Conservation (phyloP, 2,113 vertebrate species). For the Ptychochromis oligacanthus region DNA sequence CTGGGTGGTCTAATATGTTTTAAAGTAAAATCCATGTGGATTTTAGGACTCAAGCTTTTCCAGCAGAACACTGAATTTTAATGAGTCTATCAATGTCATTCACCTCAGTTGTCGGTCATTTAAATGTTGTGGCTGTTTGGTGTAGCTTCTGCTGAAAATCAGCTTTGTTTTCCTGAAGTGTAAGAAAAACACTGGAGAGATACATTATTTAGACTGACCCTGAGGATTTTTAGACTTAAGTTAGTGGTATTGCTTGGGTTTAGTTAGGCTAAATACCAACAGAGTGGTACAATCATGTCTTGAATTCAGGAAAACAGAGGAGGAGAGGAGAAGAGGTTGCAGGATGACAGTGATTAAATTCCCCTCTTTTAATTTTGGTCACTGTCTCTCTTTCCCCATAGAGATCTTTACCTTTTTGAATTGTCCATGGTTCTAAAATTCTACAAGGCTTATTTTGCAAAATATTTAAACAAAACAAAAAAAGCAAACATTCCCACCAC, state of each 20-base stretch:
- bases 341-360: constrained; percentile 64
- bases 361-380: constrained; percentile 14
- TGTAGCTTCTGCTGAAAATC: constrained; percentile 12
- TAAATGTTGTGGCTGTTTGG: background rate
- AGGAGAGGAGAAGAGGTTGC: constrained; percentile 73
- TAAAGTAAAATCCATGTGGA: background rate
- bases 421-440: background rate
- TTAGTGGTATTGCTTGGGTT: constrained; percentile 67
- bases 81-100: background rate
- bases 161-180: constrained; percentile 19
- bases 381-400: constrained; percentile 17
- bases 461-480: background rate
- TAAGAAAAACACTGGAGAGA: constrained; percentile 30
- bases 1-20: background rate
- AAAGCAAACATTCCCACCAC: background rate
- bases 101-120: background rate
- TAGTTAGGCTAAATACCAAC: constrained; percentile 80
- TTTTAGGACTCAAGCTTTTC: background rate
- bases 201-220: constrained; percentile 60
- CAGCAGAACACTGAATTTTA: background rate
- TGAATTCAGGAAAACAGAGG: constrained; percentile 67
- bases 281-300: constrained; percentile 68
- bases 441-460: background rate
- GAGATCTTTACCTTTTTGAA: too few relatives aligned
- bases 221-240: constrained; percentile 47